phyloP scores from a whole-genome alignment of 2,113 vertebrate genomes.

The Dicaeum eximium region DNA sequence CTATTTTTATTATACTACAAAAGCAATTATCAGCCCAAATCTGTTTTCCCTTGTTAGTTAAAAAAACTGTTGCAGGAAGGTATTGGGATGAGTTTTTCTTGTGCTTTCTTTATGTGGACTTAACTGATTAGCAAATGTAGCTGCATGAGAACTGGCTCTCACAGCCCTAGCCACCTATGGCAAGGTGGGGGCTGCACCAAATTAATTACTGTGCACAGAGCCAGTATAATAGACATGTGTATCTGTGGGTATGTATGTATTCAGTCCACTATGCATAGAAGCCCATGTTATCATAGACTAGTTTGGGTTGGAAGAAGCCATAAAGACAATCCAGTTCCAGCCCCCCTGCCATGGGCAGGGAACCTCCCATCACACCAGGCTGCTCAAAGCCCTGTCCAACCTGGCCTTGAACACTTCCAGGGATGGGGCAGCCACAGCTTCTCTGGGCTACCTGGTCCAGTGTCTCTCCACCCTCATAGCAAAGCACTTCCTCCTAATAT shows the following conservation, averaged over 20 bases:
- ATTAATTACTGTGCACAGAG: not conserved
- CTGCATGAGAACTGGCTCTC: not conserved
- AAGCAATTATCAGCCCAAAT: not conserved
- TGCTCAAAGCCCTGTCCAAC: not conserved
- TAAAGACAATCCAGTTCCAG: not conserved
- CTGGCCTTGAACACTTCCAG: not conserved
- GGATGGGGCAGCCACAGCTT: not conserved
- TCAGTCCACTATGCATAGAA: not conserved
- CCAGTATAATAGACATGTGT: fast-evolving
- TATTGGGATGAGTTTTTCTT: not conserved
- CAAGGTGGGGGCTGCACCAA: too few relatives aligned
- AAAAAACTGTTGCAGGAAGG: not conserved
- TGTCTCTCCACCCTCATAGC: not conserved
- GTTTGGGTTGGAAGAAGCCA: not conserved
- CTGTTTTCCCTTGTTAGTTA: not conserved
- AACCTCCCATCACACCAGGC: not conserved
- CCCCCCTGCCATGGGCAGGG: not conserved
- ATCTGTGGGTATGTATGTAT: not conserved
- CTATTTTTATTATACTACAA: not conserved
- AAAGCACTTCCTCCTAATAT: not conserved
- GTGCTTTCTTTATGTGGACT: not conserved
- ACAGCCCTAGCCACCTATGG: not conserved
- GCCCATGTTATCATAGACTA: not conserved
- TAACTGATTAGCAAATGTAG: not conserved
- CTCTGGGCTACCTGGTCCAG: not conserved